Evolutionary conservation across 2,797 vertebrate species (phyloP), one percentile per base, ranked within the genome.

Genomic region (Phylloscopus collybita): DNA sequence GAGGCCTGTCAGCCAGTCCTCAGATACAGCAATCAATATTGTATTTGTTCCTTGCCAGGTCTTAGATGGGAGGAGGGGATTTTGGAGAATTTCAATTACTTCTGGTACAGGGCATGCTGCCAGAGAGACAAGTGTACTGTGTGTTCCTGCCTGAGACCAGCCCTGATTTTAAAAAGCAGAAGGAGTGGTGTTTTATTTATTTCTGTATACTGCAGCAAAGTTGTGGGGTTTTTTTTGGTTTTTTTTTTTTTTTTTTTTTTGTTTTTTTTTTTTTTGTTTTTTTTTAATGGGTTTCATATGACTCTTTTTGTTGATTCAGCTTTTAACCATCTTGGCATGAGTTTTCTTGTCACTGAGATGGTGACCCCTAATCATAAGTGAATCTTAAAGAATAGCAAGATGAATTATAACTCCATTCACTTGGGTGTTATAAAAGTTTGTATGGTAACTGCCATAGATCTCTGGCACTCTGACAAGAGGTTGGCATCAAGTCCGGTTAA

Each of bases 121-220:
- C 95, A 95, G 59, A 72, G 65, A 90, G 56, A 76, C 87, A 90
- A 93, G 64, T 2, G 27, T 92, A 91, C 92, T 81, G 36, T 11
- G 5, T 90, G 82, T 92, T 97, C 94, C 79, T 9, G 13, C 32
- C 78, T 73, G 88, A 91, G 91, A 84, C 56, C 91, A 88, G 16
- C 87, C 62, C 82, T 86, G 80, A 69, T 86, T 92, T 93, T 78
- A 62, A 80, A 93, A 92, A 90, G 80, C 65, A 91, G 90, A 67
- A 93, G 80, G 92, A 60, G 54, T 70, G 70, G 45, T 75, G 56
- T 26, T 95, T 79, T 93, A 66, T 91, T 92, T 92, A 69, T 88
- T 86, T 93, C 61, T 90, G 67, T 81, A 66, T 64, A 59, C 40
- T 81, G 74, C 78, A 73, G 81, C 78, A 82, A 75, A 47, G 17